Evolutionary conservation across 37 sponge, comb jelly and placozoan species (phyloP), one percentile per base, ranked within the genome.

Genomic region (Theonella swinhoei): DNA sequence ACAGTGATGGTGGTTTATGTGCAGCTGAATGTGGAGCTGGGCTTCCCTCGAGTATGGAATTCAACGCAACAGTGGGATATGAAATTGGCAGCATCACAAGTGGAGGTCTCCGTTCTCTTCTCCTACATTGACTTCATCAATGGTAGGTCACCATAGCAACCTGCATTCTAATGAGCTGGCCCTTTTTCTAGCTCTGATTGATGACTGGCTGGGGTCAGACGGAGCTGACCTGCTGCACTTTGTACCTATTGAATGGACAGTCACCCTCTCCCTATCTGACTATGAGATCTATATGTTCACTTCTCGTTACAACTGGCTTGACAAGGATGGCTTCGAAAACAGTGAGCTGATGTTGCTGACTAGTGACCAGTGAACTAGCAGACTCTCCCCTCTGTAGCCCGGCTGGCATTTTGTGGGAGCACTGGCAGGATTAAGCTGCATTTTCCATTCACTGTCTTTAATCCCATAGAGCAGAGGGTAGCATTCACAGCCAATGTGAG

Each of bases 291-390:
- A 82, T 35, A 78, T 91, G 30, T 75, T 79, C 54, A 85, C 85
- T n/a, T 90, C 88, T 41, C 89, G 79, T 32, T 95, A 81, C 87
- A 95, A 95, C 81, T 95, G 95, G 95, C 36, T 95, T 60, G 89
- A 95, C 61, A 14, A 14, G 35, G 74, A 79, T 29, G 63, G 83
- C 11, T 5, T 72, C 20, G 93, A 93, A 37, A 88, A 93, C 78
- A 63, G 91, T 91, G 33, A 70, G 91, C 42, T 2, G 36, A 23
- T 39, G 3, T n/a, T 23, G 1, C 19, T 35, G 32, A 25, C 24
- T 19, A 25, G 8, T 9, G 29, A 8, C 24, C 28, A 28, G 75
- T 75, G 39, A 4, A 35, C 22, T 70, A 22, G 66, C 5, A 23
- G 29, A 20, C 19, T 20, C 4, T 65, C 5, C 30, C 66, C 66